Evolutionary conservation across 2,113 vertebrate species (phyloP), one percentile per base, ranked within the genome.

Genomic region (Amia ocellicauda): DNA sequence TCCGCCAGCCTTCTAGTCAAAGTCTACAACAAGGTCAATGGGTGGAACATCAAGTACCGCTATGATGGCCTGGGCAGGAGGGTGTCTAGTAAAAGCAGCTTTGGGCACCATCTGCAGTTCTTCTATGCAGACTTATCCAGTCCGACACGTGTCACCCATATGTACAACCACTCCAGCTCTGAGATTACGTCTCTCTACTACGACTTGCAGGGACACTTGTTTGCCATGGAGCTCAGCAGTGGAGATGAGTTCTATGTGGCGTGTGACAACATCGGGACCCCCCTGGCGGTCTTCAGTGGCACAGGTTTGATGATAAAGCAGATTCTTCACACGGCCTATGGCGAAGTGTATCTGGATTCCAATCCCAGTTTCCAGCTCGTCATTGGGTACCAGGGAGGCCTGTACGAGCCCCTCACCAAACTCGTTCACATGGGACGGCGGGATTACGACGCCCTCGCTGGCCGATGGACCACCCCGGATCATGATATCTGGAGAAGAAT

Each of bases 141-240:
- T 76, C 96, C 96, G 42, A 97, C 93, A 14, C 90, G 95, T 63
- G 93, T 99, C 78, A 99, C 96, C 2, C 97, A 99, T 55, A 89
- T 99, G 77, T 99, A 99, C 80, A 99, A 99, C 67, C 97, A 99
- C 78, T 95, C 96, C 0, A 99, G 95, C 79, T 96, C 97, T 0
- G 97, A 99, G 80, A 98, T 99, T 71, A 93, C 95, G 0, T 98
- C 97, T 0, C 89, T 99, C 16, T 99, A 99, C 82, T 99, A 99
- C 0, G 97, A 99, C 80, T 91, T 99, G 26, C 97, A 98, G 73
- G 96, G 97, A 1, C 97, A 98, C 72, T 91, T 98, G 60, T 99
- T 98, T 14, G 96, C 96, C 3, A 98, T 98, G 96, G 96, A 98
- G 78, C 80, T 98, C 16, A 98, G 94, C 87, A 94, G 95, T 0